phyloP scores from a whole-genome alignment of 2,797 vertebrate genomes.

The Malurus leucopterus region DNA sequence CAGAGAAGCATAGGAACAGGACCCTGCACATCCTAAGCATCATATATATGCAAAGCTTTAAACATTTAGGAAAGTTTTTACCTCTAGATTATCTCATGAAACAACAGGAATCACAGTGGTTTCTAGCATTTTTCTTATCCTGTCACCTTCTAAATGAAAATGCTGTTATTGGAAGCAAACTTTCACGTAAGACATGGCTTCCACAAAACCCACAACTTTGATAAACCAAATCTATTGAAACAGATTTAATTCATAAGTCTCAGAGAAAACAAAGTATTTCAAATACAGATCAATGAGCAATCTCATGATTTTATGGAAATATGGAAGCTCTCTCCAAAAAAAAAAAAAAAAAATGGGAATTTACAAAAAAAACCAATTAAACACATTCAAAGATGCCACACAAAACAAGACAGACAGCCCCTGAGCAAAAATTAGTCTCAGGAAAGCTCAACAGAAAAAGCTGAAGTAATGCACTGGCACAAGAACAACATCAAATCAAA shows the following conservation, averaged over 20 bases:
- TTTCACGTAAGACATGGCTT: not conserved
- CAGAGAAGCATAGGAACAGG: not conserved
- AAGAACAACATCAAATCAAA: not conserved
- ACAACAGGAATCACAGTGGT: conserved; percentile 9
- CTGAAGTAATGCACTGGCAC: not conserved
- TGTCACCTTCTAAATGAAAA: conserved; percentile 22
- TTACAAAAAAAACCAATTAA: not conserved
- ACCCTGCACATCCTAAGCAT: not conserved
- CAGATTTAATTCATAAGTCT: not conserved
- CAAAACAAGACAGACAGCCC: not conserved
- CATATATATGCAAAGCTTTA: conserved; percentile 5
- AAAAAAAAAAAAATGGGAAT: not conserved
- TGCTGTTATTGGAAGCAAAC: not conserved
- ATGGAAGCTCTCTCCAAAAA: not conserved
- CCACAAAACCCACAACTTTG: not conserved
- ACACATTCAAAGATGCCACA: not conserved
- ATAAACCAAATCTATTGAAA: not conserved
- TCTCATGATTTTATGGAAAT: not conserved
- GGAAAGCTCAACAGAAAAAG: not conserved
- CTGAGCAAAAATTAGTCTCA: not conserved
- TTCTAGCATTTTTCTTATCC: conserved; percentile 27
- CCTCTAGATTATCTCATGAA: not conserved
- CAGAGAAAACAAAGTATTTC: conserved; percentile 1
- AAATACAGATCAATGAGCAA: not conserved
- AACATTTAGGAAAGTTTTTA: not conserved